phyloP scores from a whole-genome alignment of 2,113 vertebrate genomes.

The Calyptommatus sinebrachiatus region DNA sequence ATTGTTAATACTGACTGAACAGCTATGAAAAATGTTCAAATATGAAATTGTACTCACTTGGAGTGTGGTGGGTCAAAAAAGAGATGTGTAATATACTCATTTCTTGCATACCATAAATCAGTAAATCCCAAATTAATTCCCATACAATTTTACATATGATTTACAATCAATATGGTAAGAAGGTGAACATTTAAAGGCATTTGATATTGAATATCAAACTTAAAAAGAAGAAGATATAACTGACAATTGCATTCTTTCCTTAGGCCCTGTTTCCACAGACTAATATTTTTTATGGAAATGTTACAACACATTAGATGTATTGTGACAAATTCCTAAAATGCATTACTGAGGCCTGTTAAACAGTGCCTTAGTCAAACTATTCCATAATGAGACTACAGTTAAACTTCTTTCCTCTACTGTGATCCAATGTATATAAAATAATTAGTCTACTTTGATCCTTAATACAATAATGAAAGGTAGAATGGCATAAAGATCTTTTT shows the following conservation, averaged over 20 bases:
- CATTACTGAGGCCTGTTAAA: too few species aligned
- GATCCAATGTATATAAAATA: too few species aligned
- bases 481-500: not conserved
- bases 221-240: not conserved
- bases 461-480: not conserved
- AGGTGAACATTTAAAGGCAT: not conserved
- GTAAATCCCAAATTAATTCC: not conserved
- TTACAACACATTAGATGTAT: too few species aligned
- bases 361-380: too few species aligned
- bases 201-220: slow-evolving; percentile 17
- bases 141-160: not conserved
- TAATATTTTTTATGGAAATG: too few species aligned
- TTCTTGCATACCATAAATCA: not conserved
- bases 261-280: too few species aligned
- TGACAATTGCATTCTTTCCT: not conserved
- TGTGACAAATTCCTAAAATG: too few species aligned
- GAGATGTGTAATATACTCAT: not conserved
- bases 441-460: not conserved
- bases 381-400: too few species aligned
- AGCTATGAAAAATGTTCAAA: not conserved
- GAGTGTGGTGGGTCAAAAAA: not conserved
- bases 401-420: too few species aligned
- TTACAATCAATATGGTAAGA: not conserved
- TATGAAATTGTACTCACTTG: not conserved
- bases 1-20: too few species aligned